Evolutionary conservation across 2,113 vertebrate genomes (phyloP), one percentile per base, ranked within the genome.

Genomic region (Elgaria multicarinata): DNA sequence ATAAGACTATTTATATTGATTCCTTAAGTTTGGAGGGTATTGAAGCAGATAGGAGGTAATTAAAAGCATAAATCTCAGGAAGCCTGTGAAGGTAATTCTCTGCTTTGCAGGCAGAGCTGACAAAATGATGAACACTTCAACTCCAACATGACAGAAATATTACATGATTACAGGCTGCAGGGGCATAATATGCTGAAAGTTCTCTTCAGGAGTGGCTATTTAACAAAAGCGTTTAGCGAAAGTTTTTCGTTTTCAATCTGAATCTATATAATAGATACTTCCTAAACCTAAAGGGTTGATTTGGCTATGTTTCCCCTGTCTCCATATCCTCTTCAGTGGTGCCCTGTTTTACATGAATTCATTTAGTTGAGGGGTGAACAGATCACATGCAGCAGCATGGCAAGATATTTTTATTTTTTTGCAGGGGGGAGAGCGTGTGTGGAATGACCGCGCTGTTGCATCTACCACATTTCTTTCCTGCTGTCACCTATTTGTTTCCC

Each of bases 61-160:
- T 98, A 97, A 97, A 97, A 96, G 92, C 95, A 96, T 97, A 98
- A 98, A 97, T 98, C 97, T 97, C 91, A 71, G 91, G 62, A 93
- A 96, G 92, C 89, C 93, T 92, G 84, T 92, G 96, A 96, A 97
- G 95, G 96, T 96, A 96, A 96, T 97, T 97, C 95, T 96, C 93
- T 92, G 76, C 95, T 97, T 97, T 95, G 94, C 93, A 96, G 96
- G 96, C 96, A 97, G 94, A 97, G 90, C 95, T 97, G 97, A 97
- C 97, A 97, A 96, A 96, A 96, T 97, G 97, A 97, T 97, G 92
- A 94, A 97, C 96, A 94, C 76, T 96, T 96, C 96, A 96, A 95
- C 93, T 96, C 89, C 93, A 87, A 95, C 89, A 67, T 96, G 97
- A 97, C 96, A 97, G 97, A 97, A 97, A 96, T 97, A 96, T 90